Percentiles rank a stretch among this genome's conserved stretches.
Evolutionary conservation across 2,888 invertebrate species (phyloP).

Genomic region (Agonopterix subpropinquella): DNA sequence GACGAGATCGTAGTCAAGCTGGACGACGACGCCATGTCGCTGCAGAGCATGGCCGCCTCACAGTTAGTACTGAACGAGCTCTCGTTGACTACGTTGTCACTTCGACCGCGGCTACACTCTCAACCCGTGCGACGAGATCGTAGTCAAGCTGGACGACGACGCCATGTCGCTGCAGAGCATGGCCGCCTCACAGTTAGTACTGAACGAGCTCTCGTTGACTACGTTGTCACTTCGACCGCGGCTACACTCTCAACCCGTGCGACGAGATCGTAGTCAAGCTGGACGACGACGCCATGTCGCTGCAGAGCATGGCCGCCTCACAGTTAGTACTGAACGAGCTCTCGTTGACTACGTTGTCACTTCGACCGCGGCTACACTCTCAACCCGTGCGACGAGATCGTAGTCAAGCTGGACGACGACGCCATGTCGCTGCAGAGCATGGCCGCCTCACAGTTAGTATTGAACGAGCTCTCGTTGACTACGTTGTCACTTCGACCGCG

Average conservation of each 20-base stretch:
- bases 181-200: slow-evolving; percentile 85
- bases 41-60: slow-evolving; percentile 94
- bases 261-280: slow-evolving; percentile 88
- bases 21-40: slow-evolving; percentile 92
- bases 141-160: slow-evolving; percentile 89
- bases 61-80: slow-evolving; percentile 63
- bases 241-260: slow-evolving; percentile 79
- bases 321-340: slow-evolving; percentile 63
- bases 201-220: too few relatives aligned
- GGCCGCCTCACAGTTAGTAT: slow-evolving; percentile 88
- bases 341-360: too few relatives aligned
- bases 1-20: slow-evolving; percentile 88
- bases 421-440: slow-evolving; percentile 93
- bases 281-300: slow-evolving; percentile 92
- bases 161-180: slow-evolving; percentile 93
- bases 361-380: too few relatives aligned
- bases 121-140: slow-evolving; percentile 89
- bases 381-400: too few relatives aligned
- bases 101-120: slow-evolving; percentile 38
- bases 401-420: slow-evolving; percentile 74
- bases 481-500: too few relatives aligned
- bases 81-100: too few relatives aligned
- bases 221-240: too few relatives aligned
- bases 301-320: slow-evolving; percentile 94
- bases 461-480: too few relatives aligned